Evolutionary conservation across 2,888 invertebrate species (phyloP).

Genomic region (Conistra vaccinii): DNA sequence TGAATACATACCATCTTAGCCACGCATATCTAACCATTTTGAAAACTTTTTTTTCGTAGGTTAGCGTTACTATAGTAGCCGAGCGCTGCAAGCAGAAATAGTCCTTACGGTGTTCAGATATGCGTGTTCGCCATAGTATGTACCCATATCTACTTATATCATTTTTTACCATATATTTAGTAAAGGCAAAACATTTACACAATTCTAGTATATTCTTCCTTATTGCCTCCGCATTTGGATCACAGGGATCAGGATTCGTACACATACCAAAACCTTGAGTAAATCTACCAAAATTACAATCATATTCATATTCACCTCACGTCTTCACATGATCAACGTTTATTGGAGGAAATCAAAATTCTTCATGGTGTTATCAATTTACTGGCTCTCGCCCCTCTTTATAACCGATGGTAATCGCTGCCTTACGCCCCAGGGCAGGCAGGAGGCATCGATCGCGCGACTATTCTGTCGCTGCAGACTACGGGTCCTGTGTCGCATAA

Average conservation of each 20-base stretch:
- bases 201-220: conserved; percentile 36
- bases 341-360: conserved; percentile 31
- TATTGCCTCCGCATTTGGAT: conserved; percentile 26
- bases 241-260: background rate
- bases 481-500: conserved; percentile 46
- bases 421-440: background rate
- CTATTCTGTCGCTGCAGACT: conserved; percentile 48
- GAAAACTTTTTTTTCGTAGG: too few relatives aligned
- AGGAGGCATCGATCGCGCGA: conserved; percentile 51
- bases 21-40: too few relatives aligned
- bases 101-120: too few relatives aligned
- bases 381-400: background rate
- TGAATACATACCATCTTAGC: too few relatives aligned
- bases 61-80: too few relatives aligned
- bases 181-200: background rate
- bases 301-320: conserved; percentile 37
- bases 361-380: conserved; percentile 32
- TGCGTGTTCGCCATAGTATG: too few relatives aligned
- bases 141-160: too few relatives aligned
- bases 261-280: conserved; percentile 1
- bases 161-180: background rate
- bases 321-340: conserved; percentile 29
- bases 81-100: too few relatives aligned
- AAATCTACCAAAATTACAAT: conserved; percentile 22
- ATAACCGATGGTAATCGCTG: conserved; percentile 19